phyloP scores from a whole-genome alignment of 2,113 vertebrate genomes.

The Ia io region DNA sequence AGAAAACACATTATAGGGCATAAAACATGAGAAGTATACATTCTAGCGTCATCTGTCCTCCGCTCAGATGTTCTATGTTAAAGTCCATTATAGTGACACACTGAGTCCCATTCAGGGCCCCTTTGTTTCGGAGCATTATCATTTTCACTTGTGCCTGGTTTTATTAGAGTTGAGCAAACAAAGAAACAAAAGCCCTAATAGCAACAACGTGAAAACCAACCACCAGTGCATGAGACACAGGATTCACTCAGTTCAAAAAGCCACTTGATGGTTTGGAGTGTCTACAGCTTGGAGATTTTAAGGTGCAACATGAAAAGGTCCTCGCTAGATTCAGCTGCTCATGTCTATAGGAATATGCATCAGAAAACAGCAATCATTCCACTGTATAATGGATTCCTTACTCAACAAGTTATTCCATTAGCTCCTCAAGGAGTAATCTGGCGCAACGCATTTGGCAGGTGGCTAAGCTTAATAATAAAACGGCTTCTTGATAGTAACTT shows the following conservation, averaged over 20 bases:
- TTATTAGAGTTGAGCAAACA: conserved; percentile 37
- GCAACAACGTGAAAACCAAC: conserved; percentile 28
- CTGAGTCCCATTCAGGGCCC: not conserved
- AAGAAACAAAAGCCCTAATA: conserved; percentile 3
- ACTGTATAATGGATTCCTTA: conserved; percentile 10
- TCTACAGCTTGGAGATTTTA: not conserved
- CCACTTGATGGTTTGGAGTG: not conserved
- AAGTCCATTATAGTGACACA: conserved; percentile 39
- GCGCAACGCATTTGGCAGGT: conserved; percentile 8
- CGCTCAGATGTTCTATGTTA: conserved; percentile 35
- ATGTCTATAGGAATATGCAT: not conserved
- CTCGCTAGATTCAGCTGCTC: conserved; percentile 12
- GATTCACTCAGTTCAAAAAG: conserved; percentile 7
- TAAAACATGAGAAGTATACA: conserved; percentile 27
- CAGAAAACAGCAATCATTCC: conserved; percentile 3
- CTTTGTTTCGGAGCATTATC: not conserved
- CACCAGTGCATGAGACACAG: not conserved
- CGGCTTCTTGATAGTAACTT: conserved; percentile 30
- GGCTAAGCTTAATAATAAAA: conserved; percentile 40
- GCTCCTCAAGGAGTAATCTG: not conserved
- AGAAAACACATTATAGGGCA: conserved; percentile 57
- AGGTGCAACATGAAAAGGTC: not conserved
- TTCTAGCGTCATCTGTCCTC: conserved; percentile 49
- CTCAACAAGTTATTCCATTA: conserved; percentile 11
- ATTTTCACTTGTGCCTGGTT: conserved; percentile 30